Evolutionary conservation across 2,113 vertebrate species (phyloP), one percentile per base, ranked within the genome.

Genomic region (Eulemur macaco): DNA sequence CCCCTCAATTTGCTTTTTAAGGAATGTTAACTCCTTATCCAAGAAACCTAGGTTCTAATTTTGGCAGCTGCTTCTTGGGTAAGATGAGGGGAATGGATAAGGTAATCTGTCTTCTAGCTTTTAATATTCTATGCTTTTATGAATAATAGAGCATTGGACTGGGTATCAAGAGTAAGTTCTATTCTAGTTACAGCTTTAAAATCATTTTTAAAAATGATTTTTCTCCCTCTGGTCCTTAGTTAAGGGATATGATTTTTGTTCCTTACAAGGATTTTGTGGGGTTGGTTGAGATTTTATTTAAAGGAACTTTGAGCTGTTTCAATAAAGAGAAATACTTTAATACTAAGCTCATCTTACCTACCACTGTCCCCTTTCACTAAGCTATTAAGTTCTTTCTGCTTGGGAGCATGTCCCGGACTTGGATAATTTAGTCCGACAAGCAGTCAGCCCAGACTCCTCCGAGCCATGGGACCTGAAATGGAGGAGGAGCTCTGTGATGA

Each of bases 271-370:
- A 74, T 95, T 94, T 92, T 96, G 56, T 91, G 68, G 25, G 17
- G 50, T 37, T 89, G 45, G 73, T 37, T 93, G 81, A 96, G 76
- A 82, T 88, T 88, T 95, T 97, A 60, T 94, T 89, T 91, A 74
- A 87, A 84, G 71, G 68, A 94, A 93, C 74, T 68, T 81, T 68
- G 58, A 92, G 45, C 42, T 91, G 31, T 92, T 95, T 96, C 89
- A 93, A 68, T 82, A 34, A 77, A 85, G 77, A 93, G n/a, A 95
- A 98, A 39, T 64, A 81, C 23, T 74, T 96, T 74, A 90, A n/a
- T 74, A 39, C 86, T 86, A 58, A 80, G 45, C 17, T 93, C 37
- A 31, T 52, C 45, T 96, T 85, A 93, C 34, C 82, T 64, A 56
- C 29, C 31, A 23, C 17, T 47, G 27, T 47, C 21, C 47, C 89